phyloP scores from a whole-genome alignment of 1,140 invertebrate species.

The Hylaeus anthracinus region DNA sequence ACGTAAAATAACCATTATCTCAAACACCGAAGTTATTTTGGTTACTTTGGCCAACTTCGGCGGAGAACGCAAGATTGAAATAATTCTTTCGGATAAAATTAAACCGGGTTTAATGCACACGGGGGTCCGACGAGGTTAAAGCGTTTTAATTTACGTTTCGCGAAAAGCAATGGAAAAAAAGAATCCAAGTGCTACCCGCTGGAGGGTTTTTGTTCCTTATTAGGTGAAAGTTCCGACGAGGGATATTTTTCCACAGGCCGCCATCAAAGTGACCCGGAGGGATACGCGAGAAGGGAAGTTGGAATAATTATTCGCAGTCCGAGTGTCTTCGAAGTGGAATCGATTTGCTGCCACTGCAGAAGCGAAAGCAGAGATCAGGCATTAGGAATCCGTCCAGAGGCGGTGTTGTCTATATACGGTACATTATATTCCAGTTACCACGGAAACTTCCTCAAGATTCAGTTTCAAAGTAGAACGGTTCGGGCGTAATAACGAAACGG shows the following conservation, averaged over 20 bases:
- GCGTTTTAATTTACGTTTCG: not conserved
- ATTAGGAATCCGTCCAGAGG: not conserved
- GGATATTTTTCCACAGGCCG: constrained; percentile 11
- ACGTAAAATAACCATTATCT: too few relatives aligned
- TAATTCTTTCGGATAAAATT: too few relatives aligned
- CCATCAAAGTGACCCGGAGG: not conserved
- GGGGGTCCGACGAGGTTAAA: not conserved
- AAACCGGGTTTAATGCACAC: too few relatives aligned
- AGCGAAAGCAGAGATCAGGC: constrained; percentile 1
- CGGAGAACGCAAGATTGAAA: too few relatives aligned
- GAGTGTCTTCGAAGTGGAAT: constrained; percentile 10
- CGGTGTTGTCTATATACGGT: constrained; percentile 28
- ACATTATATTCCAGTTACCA: constrained; percentile 35
- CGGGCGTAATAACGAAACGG: constrained; percentile 56
- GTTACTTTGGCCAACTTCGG: too few relatives aligned
- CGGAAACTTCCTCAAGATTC: constrained; percentile 46
- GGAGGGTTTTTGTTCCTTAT: constrained; percentile 26
- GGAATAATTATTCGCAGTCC: constrained; percentile 25
- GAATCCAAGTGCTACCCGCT: not conserved
- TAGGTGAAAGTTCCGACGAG: constrained; percentile 23
- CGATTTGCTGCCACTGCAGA: constrained; percentile 12
- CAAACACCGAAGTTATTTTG: too few relatives aligned
- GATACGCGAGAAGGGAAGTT: not conserved
- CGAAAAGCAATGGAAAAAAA: not conserved
- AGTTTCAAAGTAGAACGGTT: constrained; percentile 42